Conservation (phyloP, 2,888 invertebrate species). For the Phengaris arion region DNA sequence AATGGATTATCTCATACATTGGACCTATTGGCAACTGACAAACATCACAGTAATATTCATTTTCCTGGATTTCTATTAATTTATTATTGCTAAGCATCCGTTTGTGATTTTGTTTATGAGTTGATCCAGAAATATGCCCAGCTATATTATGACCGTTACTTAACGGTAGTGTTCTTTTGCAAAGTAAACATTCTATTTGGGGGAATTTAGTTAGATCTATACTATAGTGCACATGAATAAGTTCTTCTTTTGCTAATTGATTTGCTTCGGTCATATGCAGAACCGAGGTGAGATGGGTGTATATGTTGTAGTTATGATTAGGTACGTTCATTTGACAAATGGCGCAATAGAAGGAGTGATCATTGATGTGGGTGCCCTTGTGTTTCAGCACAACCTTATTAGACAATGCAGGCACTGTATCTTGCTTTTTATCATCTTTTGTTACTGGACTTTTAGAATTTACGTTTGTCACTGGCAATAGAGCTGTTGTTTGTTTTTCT, state of each 20-base stretch:
- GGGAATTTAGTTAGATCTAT: constrained; percentile 16
- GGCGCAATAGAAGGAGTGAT: constrained; percentile 13
- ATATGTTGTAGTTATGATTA: constrained; percentile 2
- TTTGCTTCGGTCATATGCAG: not conserved
- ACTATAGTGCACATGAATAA: not conserved
- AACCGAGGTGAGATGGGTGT: not conserved
- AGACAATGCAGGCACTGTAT: not conserved
- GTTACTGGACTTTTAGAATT: not conserved
- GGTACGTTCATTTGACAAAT: constrained; percentile 27
- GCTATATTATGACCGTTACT: not conserved
- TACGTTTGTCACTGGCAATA: not conserved
- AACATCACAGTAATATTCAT: not conserved
- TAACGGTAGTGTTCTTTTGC: not conserved
- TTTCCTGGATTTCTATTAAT: no score
- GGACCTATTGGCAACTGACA: not conserved
- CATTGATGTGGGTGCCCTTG: not conserved
- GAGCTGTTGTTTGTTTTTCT: not conserved
- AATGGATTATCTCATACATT: constrained; percentile 22
- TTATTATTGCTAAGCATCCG: not conserved
- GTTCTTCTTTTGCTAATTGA: not conserved
- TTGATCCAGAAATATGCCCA: not conserved
- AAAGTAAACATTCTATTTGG: not conserved
- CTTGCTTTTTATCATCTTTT: not conserved
- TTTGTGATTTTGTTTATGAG: not conserved
- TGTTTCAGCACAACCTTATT: not conserved